Evolutionary conservation across 2,797 vertebrate genomes (phyloP), one percentile per base, ranked within the genome.

Genomic region (Borostomias antarcticus): DNA sequence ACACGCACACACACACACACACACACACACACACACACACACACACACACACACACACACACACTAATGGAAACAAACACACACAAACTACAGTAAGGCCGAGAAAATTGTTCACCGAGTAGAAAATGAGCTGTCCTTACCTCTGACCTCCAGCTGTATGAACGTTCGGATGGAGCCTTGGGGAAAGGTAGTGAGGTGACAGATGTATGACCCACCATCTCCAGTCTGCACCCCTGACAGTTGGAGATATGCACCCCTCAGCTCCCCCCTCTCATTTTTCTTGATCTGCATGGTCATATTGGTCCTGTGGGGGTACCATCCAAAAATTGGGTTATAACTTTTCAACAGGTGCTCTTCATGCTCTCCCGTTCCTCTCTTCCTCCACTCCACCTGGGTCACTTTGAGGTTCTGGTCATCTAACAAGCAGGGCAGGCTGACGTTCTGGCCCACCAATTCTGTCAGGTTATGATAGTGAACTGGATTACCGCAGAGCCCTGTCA

Each of bases 191-290:
- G 65, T 0, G 0, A 87, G 29, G 0, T 82, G 70, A 71, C 89
- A 92, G 52, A 47, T 1, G 45, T 91, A 92, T 2, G 50, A 23
- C 15, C 82, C 89, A 2, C 72, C 74, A 62, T 92, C 66, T 30
- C 37, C 28, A 43, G 37, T 66, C 2, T 30, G 58, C 40, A 87
- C 73, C 0, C 2, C 0, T 3, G 29, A 1, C 48, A 93, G 62
- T 25, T 79, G 30, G 21, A 91, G 73, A 35, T 68, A 3, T 5
- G 76, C 75, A 2, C 76, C 82, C 2, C 0, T 58, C 0, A 47
- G 9, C 0, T 3, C 0, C 0, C 1, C 3, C 2, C 2, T 0
- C 17, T 47, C 1, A 4, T 43, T 3, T 0, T 4, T 17, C 6
- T 29, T 11, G 4, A 28, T 0, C 30, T 61, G 2, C 15, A 89